Percentiles rank a stretch among this genome's conserved stretches.
Evolutionary conservation across 2,888 invertebrate genomes (phyloP).

Genomic region (Azorinus chamasolen): DNA sequence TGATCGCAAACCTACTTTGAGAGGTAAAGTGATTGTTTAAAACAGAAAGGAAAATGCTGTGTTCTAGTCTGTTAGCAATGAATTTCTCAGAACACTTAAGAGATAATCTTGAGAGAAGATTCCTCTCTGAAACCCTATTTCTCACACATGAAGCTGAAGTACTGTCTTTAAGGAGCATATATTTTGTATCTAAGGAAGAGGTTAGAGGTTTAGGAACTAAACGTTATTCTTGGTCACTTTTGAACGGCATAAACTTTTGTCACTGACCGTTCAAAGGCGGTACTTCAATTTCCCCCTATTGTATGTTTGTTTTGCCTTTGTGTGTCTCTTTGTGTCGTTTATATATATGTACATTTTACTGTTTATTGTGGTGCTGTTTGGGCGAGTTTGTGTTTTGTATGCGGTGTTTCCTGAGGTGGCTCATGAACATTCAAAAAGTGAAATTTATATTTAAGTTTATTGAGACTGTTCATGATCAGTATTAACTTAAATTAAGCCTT

Average conservation of each 20-base stretch:
- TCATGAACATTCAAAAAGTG: neutral
- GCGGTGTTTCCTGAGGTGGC: neutral
- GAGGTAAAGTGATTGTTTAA: slow-evolving; percentile 7
- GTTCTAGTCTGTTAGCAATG: slow-evolving; percentile 10
- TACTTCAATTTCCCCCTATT: slow-evolving; percentile 1
- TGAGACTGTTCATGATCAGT: too few species aligned
- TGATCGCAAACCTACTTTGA: slow-evolving; percentile 16
- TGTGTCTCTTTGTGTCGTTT: too few species aligned
- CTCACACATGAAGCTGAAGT: slow-evolving; percentile 18
- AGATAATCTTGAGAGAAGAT: slow-evolving; percentile 23
- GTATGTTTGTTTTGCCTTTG: too few species aligned
- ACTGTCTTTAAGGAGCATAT: slow-evolving; percentile 9
- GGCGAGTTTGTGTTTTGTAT: neutral
- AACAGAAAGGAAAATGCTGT: slow-evolving; percentile 1
- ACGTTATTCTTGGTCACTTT: slow-evolving; percentile 4
- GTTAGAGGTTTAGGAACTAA: neutral
- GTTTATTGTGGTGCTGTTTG: too few species aligned
- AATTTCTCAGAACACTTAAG: slow-evolving; percentile 10
- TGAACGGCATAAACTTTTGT: slow-evolving; percentile 4
- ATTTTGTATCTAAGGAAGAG: slow-evolving; percentile 6
- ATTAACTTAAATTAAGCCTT: too few species aligned
- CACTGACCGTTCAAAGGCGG: slow-evolving; percentile 5
- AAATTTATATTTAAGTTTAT: too few species aligned
- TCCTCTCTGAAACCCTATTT: slow-evolving; percentile 18
- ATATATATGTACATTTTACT: too few species aligned